Base-by-base conservation (phyloP, 2,888 invertebrate genomes). In the Hydropsyche betteni region DNA sequence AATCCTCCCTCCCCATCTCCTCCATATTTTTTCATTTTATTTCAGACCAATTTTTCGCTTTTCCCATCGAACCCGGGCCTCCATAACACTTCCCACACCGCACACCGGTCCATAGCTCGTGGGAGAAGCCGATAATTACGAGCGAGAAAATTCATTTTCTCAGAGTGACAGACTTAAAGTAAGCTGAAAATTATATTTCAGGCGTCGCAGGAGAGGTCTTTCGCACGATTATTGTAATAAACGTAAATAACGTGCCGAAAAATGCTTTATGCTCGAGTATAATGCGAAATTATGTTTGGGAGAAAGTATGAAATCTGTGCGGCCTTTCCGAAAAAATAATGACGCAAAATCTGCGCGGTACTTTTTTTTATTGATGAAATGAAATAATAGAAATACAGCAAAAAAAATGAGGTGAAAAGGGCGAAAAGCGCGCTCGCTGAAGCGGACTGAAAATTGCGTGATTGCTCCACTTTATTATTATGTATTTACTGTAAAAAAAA, bases 101-200 rank as follows among this genome's bases (percentile, higher is more conserved):
- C 7, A 6, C 55, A 7, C 14, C 10, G n/a, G n/a, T 24, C 55
- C 55, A 6, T 64, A 12, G 36, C 64, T 16, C 61, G 16, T 58
- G 61, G 61, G 61, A 64, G 16, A 33, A 36, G 69, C 38, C 16
- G 38, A 69, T 69, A 69, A 69, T 69, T 69, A 69, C 38, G 12
- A 14, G 69, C 69, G 69, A 69, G 69, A 69, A 69, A 69, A 69
- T 69, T 69, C 44, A 69, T 69, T 69, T 69, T 5, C 64, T 64
- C 34, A 36, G 10, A 69, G 69, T 36, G 69, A 44, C 44, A 16
- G 69, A 38, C 64, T 64, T 64, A 38, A 69, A 38, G 44, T 69
- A 44, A 69, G 50, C 69, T 44, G 69, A 36, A 69, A 69, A 69
- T 69, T 69, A 36, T 69, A 69, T 36, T 69, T 69, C 14, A 69